Conservation (phyloP, 2,113 vertebrate species). For the Mobula birostris region DNA sequence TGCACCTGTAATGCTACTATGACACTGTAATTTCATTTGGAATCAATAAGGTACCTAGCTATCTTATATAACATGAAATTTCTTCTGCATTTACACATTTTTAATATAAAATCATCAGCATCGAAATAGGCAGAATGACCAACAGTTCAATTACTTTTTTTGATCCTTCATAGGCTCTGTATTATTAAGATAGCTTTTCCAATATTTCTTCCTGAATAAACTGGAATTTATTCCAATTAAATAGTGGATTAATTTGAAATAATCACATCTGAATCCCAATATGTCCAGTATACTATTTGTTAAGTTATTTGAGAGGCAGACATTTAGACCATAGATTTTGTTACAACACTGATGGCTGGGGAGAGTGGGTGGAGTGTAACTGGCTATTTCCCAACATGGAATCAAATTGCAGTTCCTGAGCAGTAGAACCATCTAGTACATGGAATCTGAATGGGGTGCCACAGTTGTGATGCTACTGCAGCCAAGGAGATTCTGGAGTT, state of each 20-base stretch:
- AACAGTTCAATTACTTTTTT: neutral
- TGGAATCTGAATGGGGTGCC: neutral
- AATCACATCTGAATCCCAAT: conserved; percentile 35
- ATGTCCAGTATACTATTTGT: conserved; percentile 63
- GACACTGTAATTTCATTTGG: too few species aligned
- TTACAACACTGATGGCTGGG: conserved; percentile 59
- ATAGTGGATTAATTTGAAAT: too few species aligned
- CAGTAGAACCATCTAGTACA: neutral
- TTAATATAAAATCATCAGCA: neutral
- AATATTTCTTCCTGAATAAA: neutral
- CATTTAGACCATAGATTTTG: conserved; percentile 79
- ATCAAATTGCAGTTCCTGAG: neutral
- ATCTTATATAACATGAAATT: too few species aligned
- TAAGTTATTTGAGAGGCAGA: conserved; percentile 71
- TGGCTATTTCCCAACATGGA: neutral
- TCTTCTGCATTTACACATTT: too few species aligned
- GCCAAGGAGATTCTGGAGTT: too few species aligned
- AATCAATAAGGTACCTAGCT: too few species aligned
- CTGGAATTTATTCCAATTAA: neutral
- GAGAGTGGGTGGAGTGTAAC: conserved; percentile 58
- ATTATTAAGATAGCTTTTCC: neutral
- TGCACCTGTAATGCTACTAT: too few species aligned
- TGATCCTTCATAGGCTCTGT: neutral
- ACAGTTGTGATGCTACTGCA: too few species aligned
- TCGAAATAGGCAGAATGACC: neutral